These are phyloP conservation scores for Hypercompe scribonia DNA, from an alignment of 2,888 invertebrate species.

Conservation along the genomic window DNA sequence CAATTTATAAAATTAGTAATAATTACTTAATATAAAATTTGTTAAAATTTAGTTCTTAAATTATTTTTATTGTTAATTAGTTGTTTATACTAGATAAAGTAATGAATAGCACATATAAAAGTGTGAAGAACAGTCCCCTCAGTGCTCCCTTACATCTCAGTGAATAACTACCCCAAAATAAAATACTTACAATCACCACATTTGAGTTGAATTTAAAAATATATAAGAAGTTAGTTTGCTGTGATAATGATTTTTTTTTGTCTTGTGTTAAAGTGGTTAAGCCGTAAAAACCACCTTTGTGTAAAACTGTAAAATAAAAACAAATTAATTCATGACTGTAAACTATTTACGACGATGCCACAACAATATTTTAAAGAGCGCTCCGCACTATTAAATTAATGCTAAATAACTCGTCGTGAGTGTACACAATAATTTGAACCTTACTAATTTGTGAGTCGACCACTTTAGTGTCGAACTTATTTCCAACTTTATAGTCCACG, in stretches of 20 bases:
- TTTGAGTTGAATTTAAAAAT: background rate
- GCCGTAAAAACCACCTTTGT: conserved; percentile 36
- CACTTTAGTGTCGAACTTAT: conserved; percentile 59
- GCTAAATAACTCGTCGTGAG: conserved; percentile 54
- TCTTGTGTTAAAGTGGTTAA: background rate
- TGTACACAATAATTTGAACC: conserved; percentile 51
- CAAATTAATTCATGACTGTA: conserved; percentile 44
- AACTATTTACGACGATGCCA: conserved; percentile 54
- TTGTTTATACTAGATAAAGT: too few species aligned
- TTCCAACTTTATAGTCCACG: conserved; percentile 51
- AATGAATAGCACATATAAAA: background rate
- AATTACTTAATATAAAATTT: too few species aligned
- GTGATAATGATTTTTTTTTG: background rate
- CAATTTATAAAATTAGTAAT: too few species aligned
- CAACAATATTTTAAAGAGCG: conserved; percentile 60
- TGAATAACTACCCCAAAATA: background rate
- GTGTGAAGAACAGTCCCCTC: background rate
- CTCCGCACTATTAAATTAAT: conserved; percentile 59
- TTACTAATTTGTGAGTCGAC: conserved; percentile 63
- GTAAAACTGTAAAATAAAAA: conserved; percentile 44
- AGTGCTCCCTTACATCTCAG: background rate
- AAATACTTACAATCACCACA: background rate
- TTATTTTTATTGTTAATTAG: too few species aligned
- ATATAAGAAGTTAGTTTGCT: background rate
- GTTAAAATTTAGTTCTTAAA: too few species aligned